phyloP scores from a whole-genome alignment of 2,888 invertebrate species.

The Heteromyza rotundicornis region DNA sequence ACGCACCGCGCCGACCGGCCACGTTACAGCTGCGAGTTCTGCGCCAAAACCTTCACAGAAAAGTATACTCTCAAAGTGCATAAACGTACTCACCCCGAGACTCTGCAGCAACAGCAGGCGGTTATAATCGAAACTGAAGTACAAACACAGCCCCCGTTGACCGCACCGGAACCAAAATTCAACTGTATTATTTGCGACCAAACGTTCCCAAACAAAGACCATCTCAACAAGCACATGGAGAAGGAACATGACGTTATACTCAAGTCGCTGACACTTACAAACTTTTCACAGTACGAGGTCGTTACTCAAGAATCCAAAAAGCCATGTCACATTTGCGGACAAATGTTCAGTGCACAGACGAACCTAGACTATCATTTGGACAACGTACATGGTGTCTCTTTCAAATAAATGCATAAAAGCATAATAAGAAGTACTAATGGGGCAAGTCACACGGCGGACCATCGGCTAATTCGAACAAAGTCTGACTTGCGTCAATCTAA shows the following conservation, averaged over 20 bases:
- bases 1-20: slow-evolving; percentile 54
- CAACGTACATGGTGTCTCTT: slow-evolving; percentile 25
- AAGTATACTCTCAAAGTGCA: slow-evolving; percentile 58
- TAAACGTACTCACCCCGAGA: slow-evolving; percentile 40
- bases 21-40: slow-evolving; percentile 49
- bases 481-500: too few relatives aligned
- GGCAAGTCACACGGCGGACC: too few relatives aligned
- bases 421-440: too few relatives aligned
- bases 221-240: slow-evolving; percentile 41
- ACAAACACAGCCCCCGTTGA: neutral
- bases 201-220: slow-evolving; percentile 32
- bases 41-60: slow-evolving; percentile 54
- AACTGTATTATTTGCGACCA: slow-evolving; percentile 39
- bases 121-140: too few relatives aligned
- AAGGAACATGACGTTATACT: slow-evolving; percentile 43
- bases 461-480: too few relatives aligned
- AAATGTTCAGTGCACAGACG: slow-evolving; percentile 37
- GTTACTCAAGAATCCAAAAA: slow-evolving; percentile 32
- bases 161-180: slow-evolving; percentile 21
- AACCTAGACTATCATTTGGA: slow-evolving; percentile 38
- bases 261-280: slow-evolving; percentile 36
- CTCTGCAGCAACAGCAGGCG: slow-evolving; percentile 22
- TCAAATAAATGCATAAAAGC: too few relatives aligned
- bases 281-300: slow-evolving; percentile 38
- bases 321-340: slow-evolving; percentile 38